Evolutionary conservation across 2,113 vertebrate genomes (phyloP).

Genomic region (Bostrychus sinensis): DNA sequence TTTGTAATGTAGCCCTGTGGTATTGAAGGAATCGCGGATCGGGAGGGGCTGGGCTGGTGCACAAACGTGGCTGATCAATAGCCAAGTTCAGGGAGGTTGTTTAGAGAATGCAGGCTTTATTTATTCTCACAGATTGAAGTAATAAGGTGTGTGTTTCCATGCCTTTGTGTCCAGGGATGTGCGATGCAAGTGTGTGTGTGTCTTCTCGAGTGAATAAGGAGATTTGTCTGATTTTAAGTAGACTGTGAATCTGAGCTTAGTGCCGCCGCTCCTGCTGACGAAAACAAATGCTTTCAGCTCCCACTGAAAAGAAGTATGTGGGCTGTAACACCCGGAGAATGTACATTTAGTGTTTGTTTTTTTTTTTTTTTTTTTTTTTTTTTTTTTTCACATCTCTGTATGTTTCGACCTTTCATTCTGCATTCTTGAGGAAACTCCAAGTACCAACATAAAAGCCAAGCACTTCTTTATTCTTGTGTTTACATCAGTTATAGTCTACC

Average conservation of each 20-base stretch:
- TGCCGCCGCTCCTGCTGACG: slow-evolving; percentile 33
- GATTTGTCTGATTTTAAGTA: slow-evolving; percentile 41
- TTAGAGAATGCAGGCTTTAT: slow-evolving; percentile 35
- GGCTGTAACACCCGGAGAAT: background rate
- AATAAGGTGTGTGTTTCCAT: slow-evolving; percentile 28
- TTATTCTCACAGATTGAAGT: slow-evolving; percentile 29
- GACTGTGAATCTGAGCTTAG: slow-evolving; percentile 24
- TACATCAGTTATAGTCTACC: background rate
- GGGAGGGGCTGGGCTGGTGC: slow-evolving; percentile 15
- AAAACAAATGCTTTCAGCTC: slow-evolving; percentile 39
- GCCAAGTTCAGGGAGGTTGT: slow-evolving; percentile 15
- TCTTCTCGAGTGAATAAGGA: slow-evolving; percentile 20
- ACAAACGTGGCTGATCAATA: slow-evolving; percentile 36
- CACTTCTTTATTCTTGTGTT: background rate
- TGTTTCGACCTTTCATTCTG: background rate
- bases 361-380: no score
- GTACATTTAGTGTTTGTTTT: background rate
- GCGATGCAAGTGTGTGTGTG: no score
- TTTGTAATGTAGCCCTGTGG: slow-evolving; percentile 15
- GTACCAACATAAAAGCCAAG: background rate
- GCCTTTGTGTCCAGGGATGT: background rate
- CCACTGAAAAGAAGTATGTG: slow-evolving; percentile 7
- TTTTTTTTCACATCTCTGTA: background rate
- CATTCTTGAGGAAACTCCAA: slow-evolving; percentile 1
- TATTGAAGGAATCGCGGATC: background rate